Conservation (phyloP, 2,888 invertebrate genomes). For the Tyria jacobaeae region DNA sequence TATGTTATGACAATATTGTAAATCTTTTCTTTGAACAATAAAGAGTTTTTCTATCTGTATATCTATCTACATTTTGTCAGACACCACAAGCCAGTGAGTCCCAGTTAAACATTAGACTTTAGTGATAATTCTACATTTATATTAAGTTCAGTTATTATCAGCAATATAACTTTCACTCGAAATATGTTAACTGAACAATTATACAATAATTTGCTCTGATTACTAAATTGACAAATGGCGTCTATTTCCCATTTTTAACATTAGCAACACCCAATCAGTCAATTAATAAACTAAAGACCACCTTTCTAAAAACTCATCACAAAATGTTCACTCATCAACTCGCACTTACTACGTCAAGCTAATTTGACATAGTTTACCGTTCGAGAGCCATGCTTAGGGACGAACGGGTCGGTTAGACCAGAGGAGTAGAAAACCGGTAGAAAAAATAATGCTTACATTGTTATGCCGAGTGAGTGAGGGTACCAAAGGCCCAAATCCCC, state of each 20-base stretch:
- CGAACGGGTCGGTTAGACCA: neutral
- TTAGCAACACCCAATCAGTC: constrained; percentile 57
- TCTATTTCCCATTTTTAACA: constrained; percentile 17
- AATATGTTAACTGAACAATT: constrained; percentile 7
- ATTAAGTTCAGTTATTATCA: constrained; percentile 1
- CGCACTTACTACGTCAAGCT: constrained; percentile 6
- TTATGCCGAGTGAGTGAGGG: too few species aligned
- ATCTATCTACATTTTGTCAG: too few species aligned
- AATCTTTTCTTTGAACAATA: too few species aligned
- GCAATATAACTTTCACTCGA: constrained; percentile 12
- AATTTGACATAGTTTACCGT: constrained; percentile 4
- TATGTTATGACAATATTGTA: too few species aligned
- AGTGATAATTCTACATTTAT: neutral
- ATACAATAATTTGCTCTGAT: constrained; percentile 18
- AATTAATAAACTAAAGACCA: constrained; percentile 55
- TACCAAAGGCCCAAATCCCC: too few species aligned
- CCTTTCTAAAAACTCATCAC: constrained; percentile 54
- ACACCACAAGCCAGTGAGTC: neutral
- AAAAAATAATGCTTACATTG: too few species aligned
- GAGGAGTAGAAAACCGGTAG: too few species aligned
- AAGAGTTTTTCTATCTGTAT: too few species aligned
- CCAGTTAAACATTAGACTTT: neutral
- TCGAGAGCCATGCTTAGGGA: too few species aligned
- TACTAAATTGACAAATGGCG: constrained; percentile 3
- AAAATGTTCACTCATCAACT: constrained; percentile 36